Percentiles rank a stretch among this genome's conserved stretches.
These are phyloP conservation scores for Periophthalmus modestus DNA, from an alignment of 2,113 vertebrate species.

Conservation along the genomic window DNA sequence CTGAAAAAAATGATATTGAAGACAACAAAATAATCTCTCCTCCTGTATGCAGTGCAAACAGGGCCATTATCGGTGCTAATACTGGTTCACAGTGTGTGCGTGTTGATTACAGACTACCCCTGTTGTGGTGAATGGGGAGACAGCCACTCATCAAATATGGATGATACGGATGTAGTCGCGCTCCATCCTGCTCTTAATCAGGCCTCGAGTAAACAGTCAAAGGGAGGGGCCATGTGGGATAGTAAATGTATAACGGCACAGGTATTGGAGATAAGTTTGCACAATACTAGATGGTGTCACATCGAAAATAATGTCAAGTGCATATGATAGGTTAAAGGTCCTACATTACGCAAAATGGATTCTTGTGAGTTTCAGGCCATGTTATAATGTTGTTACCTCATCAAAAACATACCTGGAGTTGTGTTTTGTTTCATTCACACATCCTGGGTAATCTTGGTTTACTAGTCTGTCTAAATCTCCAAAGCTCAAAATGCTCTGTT, in stretches of 20 bases:
- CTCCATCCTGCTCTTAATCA: constrained; percentile 66
- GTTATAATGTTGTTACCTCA: too few relatives aligned
- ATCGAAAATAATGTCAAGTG: background rate
- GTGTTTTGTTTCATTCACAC: too few relatives aligned
- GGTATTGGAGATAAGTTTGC: constrained; percentile 25
- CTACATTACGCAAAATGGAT: too few relatives aligned
- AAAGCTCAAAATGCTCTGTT: too few relatives aligned
- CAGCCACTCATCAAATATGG: constrained; percentile 71
- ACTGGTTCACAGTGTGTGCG: constrained; percentile 68
- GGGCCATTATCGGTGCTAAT: constrained; percentile 62
- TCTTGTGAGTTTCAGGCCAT: too few relatives aligned
- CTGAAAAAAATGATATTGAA: background rate
- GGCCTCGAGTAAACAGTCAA: constrained; percentile 47
- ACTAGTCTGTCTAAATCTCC: too few relatives aligned
- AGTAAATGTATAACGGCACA: constrained; percentile 33
- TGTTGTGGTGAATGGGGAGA: constrained; percentile 60
- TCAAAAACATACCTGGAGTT: too few relatives aligned
- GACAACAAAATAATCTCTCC: constrained; percentile 19
- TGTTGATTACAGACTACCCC: constrained; percentile 69
- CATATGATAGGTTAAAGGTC: too few relatives aligned
- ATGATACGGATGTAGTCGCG: constrained; percentile 67
- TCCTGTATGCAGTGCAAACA: constrained; percentile 55
- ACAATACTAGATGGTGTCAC: background rate
- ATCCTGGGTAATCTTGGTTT: too few relatives aligned
- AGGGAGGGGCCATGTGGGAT: constrained; percentile 26